phyloP scores from a whole-genome alignment of 2,888 invertebrate genomes.

The Mamestra brassicae region DNA sequence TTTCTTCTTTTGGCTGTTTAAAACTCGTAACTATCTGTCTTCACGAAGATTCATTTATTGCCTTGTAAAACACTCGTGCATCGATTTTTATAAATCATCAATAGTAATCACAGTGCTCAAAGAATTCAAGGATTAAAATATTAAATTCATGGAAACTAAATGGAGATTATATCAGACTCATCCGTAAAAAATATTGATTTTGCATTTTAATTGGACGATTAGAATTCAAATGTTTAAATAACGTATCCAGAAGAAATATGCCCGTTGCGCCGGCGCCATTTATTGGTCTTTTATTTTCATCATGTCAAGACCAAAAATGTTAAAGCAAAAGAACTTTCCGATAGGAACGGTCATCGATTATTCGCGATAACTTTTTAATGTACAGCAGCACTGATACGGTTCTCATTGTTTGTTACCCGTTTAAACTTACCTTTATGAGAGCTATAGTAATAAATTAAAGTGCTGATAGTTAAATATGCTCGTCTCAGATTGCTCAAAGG shows the following conservation, averaged over 20 bases:
- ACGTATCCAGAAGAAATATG: conserved; percentile 31
- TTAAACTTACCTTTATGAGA: not conserved
- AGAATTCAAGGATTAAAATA: conserved; percentile 14
- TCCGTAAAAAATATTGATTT: conserved; percentile 34
- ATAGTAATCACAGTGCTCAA: conserved; percentile 5
- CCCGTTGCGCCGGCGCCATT: conserved; percentile 22
- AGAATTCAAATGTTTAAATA: conserved; percentile 41
- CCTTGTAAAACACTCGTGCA: conserved; percentile 3
- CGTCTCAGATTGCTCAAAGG: no score
- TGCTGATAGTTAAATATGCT: not conserved
- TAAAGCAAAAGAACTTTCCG: not conserved
- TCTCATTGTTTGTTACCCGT: not conserved
- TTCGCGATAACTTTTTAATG: not conserved
- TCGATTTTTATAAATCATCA: conserved; percentile 3
- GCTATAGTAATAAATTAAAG: not conserved
- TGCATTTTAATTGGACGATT: conserved; percentile 39
- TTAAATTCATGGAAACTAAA: conserved; percentile 12
- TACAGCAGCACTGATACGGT: not conserved
- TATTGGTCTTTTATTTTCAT: conserved; percentile 36
- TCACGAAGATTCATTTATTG: not conserved
- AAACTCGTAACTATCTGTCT: not conserved
- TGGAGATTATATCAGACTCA: conserved; percentile 9
- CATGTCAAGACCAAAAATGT: conserved; percentile 10
- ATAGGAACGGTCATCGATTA: conserved; percentile 14
- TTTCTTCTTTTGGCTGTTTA: not conserved